Evolutionary conservation across 2,797 vertebrate species (phyloP), one percentile per base, ranked within the genome.

Genomic region (Aythya fuligula): DNA sequence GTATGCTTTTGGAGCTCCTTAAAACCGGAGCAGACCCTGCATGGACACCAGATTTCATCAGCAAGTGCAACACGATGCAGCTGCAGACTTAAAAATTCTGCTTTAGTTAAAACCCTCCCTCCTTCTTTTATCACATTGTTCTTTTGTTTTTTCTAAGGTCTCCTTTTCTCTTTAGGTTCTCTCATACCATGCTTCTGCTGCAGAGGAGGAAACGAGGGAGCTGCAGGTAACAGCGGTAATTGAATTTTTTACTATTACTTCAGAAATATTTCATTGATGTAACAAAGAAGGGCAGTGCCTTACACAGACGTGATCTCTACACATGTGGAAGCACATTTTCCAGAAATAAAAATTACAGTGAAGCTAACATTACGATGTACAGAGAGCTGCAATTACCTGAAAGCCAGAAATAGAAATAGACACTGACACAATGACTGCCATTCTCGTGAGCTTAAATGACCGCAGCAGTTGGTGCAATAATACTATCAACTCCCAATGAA

Each of bases 201-300:
- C 98, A 18, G 99, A 99, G 94, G 99, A 99, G 79, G 99, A 99
- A 95, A 98, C 98, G 5, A 97, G 97, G 97, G 98, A 99, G 97
- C 98, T 99, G 94, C 99, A 99, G 98, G 98, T 99, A 98, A 98
- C 99, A 95, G 98, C 98, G 98, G 99, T 99, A 99, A 99, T 95
- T 94, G 82, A 87, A 84, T 95, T 95, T 95, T 96, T 67, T 96
- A 95, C 89, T 93, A 85, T 91, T 96, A 82, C 60, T 79, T 94
- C 47, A 72, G 88, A 82, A 89, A 73, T 47, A 39, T 3, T 62
- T 38, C 43, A 36, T 80, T 69, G 56, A 51, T 45, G 62, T 47
- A 83, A 41, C 21, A 72, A 22, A 21, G 60, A 58, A 79, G 39
- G 66, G 24, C 34, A 66, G 28, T 47, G 17, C 36, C 78, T 58